These are phyloP conservation scores for Euthynnus affinis DNA, from an alignment of 2,797 vertebrate species.

Conservation along the genomic window DNA sequence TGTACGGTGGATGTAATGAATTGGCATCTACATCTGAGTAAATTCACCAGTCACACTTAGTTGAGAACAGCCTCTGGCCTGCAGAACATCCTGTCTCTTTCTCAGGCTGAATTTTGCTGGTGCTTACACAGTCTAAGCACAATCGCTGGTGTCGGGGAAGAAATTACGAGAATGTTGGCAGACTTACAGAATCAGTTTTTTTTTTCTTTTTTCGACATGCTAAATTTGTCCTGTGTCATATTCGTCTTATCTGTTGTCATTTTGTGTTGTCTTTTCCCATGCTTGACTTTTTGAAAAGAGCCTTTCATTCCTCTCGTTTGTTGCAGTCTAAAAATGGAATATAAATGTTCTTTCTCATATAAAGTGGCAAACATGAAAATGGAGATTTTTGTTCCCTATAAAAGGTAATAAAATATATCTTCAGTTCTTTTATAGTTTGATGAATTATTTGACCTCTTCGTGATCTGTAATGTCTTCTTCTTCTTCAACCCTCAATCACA, in stretches of 20 bases:
- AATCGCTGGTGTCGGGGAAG: conserved; percentile 43
- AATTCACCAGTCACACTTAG: conserved; percentile 14
- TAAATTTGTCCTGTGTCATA: conserved; percentile 36
- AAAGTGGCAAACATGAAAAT: conserved; percentile 19
- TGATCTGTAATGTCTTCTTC: conserved; percentile 24
- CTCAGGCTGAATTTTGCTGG: conserved; percentile 38
- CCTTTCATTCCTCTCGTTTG: conserved; percentile 15
- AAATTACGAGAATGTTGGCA: conserved; percentile 36
- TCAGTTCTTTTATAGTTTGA: conserved; percentile 20
- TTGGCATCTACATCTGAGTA: conserved; percentile 4
- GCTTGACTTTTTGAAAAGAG: conserved; percentile 15
- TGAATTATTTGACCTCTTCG: not conserved
- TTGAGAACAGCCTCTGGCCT: conserved; percentile 45
- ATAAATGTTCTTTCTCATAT: conserved; percentile 25
- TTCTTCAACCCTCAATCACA: not conserved
- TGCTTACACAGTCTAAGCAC: conserved; percentile 63
- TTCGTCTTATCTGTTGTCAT: conserved; percentile 37
- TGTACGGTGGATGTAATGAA: not conserved
- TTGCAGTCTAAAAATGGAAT: conserved; percentile 4
- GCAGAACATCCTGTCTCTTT: conserved; percentile 45
- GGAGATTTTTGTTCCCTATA: conserved; percentile 30
- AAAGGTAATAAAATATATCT: conserved; percentile 34
- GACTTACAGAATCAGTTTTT: conserved; percentile 29
- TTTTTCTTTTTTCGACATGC: too few relatives aligned
- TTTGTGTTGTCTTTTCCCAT: conserved; percentile 20